These are phyloP conservation scores for Acleris holmiana DNA, from an alignment of 2,888 invertebrate species.

Conservation along the genomic window DNA sequence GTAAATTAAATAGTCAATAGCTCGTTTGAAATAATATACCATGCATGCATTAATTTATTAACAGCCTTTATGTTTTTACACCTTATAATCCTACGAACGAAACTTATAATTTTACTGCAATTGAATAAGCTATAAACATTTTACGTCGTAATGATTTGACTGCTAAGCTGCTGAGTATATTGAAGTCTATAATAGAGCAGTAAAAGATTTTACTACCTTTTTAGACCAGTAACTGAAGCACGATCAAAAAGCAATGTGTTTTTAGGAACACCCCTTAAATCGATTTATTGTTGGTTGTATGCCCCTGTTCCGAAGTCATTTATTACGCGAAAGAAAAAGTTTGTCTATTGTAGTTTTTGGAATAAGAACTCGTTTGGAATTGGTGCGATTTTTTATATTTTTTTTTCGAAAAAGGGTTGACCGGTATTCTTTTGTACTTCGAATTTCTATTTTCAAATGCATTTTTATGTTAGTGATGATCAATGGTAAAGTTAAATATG, in stretches of 20 bases:
- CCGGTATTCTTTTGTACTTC: conserved; percentile 28
- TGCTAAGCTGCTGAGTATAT: conserved; percentile 3
- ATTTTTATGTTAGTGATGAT: not conserved
- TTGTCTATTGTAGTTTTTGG: conserved; percentile 61
- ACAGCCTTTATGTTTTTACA: too few relatives aligned
- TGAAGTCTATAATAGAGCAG: conserved; percentile 50
- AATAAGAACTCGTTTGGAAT: conserved; percentile 58
- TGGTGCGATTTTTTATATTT: conserved; percentile 56
- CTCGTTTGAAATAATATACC: too few relatives aligned
- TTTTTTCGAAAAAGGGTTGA: conserved; percentile 36
- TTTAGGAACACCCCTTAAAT: conserved; percentile 46
- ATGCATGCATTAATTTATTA: too few relatives aligned
- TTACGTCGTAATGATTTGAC: conserved; percentile 9
- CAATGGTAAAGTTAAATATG: conserved; percentile 1
- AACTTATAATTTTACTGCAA: conserved; percentile 2
- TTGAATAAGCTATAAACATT: conserved; percentile 19
- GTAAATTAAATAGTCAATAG: too few relatives aligned
- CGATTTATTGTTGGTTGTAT: conserved; percentile 58
- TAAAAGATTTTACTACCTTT: conserved; percentile 48
- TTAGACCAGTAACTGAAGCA: conserved; percentile 14
- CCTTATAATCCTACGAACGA: too few relatives aligned
- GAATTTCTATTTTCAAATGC: not conserved
- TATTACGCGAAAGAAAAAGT: conserved; percentile 64
- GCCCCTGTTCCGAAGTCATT: conserved; percentile 59
- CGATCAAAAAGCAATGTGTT: conserved; percentile 27